Evolutionary conservation across 1,140 invertebrate genomes (phyloP), one percentile per base, ranked within the genome.

Genomic region (Pteromalus puparum): DNA sequence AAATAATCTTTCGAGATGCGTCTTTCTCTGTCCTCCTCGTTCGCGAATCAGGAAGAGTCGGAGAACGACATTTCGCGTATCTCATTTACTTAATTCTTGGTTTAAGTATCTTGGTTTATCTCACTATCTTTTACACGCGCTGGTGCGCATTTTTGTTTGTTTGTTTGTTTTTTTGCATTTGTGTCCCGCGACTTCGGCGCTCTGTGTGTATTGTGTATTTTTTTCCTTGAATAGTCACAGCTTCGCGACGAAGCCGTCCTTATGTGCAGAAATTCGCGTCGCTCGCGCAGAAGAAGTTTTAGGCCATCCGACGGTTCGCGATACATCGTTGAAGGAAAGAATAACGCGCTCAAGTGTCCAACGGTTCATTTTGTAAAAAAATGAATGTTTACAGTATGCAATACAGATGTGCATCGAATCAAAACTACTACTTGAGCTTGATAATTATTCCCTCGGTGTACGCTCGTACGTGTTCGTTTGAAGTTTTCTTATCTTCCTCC

Each of bases 1-100:
- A 86, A 84, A 48, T 76, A 86, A 83, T 82, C 68, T 76, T 83
- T 80, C 85, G 65, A 82, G 30, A 84, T 86, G 21, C 80, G 38
- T 83, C 80, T 86, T 80, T 84, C 77, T 76, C 46, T 80, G 53
- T 77, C 26, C 38, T 67, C 68, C 65, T 7, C 1, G 24, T 15
- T 61, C 15, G 24, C 67, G 67, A 28, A 28, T 30, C 26, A 46
- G 42, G 73, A 75, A 48, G 6, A n/a, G 10, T 12, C 9, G 15
- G 30, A 46, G 38, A 42, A n/a, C 9, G 24, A 74, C 34, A 65
- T 48, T 85, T 46, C 21, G 24, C 30, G 26, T 78, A 24, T 84
- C 70, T 70, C 42, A 30, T 34, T 28, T 34, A 13, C n/a, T 30
- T 53, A 65, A 21, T 76, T 76, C 34, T 73, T 18, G 70, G 3